Base-by-base conservation (phyloP, 1,140 invertebrate species). In the Procambarus virginalis region DNA sequence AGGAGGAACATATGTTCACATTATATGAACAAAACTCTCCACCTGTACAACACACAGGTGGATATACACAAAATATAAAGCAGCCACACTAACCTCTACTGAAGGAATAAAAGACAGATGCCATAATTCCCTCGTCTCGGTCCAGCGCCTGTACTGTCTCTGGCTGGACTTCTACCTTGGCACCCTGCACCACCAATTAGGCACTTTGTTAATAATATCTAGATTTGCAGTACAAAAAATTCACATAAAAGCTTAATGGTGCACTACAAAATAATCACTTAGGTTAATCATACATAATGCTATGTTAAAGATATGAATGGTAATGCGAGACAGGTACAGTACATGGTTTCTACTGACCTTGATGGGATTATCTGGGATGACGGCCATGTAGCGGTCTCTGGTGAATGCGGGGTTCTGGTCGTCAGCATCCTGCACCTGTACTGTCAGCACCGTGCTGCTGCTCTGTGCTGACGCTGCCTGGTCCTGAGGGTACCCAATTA, bases 391-490 rank as follows among this genome's bases (percentile, higher is more conserved):
- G 92, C 96, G 95, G 70, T 97, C 96, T 81, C 96, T 95, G 2
- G 95, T 92, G 94, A 98, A 98, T 76, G 93, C 92, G 4, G 97
- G 97, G 95, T 98, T 98, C 94, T 98, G 97, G 94, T 99, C 97
- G 93, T 99, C 98, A 0, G 97, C 97, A 94, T 99, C 98, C 6
- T 97, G 95, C 3, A 98, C 96, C 85, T 97, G 96, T 0, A 98
- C 96, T 1, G 95, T 95, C 12, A 98, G 94, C 46, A 95, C 94
- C 1, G 97, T 97, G 89, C 97, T 96, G 49, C 96, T 96, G 90
- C 95, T 95, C 90, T 95, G 95, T 0, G 97, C 96, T 14, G 97
- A 97, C 89, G 95, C 95, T 48, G 97, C 97, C 94, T 97, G 97
- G 94, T 98, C 97, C 95, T 96, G 85, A 12, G 80, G 49, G n/a